A percentile compares a stretch with the other conserved stretches of the same genome.
Conservation (phyloP, 2,797 vertebrate genomes). For the Poecilia picta region DNA sequence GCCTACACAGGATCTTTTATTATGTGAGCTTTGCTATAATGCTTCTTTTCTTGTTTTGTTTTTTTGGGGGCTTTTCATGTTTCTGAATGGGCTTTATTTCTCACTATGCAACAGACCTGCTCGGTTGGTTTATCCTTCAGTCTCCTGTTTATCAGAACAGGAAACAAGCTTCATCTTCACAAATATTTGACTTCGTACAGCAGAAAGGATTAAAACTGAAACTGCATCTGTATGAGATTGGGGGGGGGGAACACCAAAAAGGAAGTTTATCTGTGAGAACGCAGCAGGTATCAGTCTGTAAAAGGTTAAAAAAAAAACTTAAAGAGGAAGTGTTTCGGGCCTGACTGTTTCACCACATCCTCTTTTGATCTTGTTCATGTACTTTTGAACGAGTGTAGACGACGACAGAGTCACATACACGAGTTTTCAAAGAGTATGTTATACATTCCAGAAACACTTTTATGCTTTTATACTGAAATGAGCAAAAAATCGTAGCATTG, state of each 20-base stretch:
- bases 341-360: slow-evolving; percentile 51
- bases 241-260: not conserved
- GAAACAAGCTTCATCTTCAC: not conserved
- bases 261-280: slow-evolving; percentile 41
- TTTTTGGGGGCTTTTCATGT: not conserved
- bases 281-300: slow-evolving; percentile 23
- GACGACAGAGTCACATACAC: not conserved
- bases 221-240: not conserved
- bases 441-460: not conserved
- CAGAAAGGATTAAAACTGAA: slow-evolving; percentile 23
- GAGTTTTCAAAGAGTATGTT: not conserved
- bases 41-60: not conserved
- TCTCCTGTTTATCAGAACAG: not conserved
- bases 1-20: slow-evolving; percentile 7
- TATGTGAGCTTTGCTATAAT: slow-evolving; percentile 5
- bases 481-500: not conserved
- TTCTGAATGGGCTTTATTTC: slow-evolving; percentile 17
- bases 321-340: slow-evolving; percentile 26
- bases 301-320: slow-evolving; percentile 43
- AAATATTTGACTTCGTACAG: not conserved
- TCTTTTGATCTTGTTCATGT: slow-evolving; percentile 46
- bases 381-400: not conserved
- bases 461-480: slow-evolving; percentile 4
- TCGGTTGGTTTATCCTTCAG: slow-evolving; percentile 6
- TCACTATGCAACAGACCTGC: not conserved